phyloP scores from a whole-genome alignment of 2,113 vertebrate genomes.

The Leptobrachium ailaonicum region DNA sequence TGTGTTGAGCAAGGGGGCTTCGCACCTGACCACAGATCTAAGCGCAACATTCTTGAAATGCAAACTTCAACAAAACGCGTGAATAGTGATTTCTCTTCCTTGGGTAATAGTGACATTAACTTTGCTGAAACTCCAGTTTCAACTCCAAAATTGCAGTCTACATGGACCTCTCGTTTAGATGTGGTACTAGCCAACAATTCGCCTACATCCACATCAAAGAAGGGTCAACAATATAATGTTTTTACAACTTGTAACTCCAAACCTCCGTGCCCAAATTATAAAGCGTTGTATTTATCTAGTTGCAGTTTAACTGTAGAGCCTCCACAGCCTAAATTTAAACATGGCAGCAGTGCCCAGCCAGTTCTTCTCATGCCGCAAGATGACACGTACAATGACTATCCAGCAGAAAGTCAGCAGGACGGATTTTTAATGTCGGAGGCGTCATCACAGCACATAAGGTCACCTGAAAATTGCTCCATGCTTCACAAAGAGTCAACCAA shows the following conservation, averaged over 20 bases:
- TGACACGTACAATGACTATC: constrained; percentile 25
- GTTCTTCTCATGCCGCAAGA: constrained; percentile 52
- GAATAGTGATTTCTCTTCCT: not conserved
- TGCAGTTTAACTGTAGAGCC: constrained; percentile 63
- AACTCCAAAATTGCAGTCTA: constrained; percentile 50
- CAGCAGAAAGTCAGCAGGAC: constrained; percentile 51
- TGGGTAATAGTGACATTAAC: constrained; percentile 26
- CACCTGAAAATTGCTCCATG: constrained; percentile 46
- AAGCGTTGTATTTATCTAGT: constrained; percentile 62
- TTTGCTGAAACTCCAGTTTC: constrained; percentile 54
- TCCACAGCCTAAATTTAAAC: constrained; percentile 26
- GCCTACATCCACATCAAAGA: constrained; percentile 49
- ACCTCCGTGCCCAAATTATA: constrained; percentile 37
- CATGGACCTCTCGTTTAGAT: constrained; percentile 60
- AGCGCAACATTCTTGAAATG: constrained; percentile 48
- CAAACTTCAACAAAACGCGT: constrained; percentile 43
- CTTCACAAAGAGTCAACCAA: constrained; percentile 55
- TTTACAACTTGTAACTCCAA: constrained; percentile 45
- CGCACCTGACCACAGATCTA: constrained; percentile 40
- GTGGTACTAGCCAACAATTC: constrained; percentile 57
- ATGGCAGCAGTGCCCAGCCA: constrained; percentile 48
- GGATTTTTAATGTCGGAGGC: constrained; percentile 53
- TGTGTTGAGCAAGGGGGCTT: constrained; percentile 24
- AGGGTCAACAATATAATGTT: constrained; percentile 47
- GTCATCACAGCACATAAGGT: constrained; percentile 57